Base-by-base conservation (phyloP, 1,140 invertebrate genomes). In the Tetragonula clypearis region DNA sequence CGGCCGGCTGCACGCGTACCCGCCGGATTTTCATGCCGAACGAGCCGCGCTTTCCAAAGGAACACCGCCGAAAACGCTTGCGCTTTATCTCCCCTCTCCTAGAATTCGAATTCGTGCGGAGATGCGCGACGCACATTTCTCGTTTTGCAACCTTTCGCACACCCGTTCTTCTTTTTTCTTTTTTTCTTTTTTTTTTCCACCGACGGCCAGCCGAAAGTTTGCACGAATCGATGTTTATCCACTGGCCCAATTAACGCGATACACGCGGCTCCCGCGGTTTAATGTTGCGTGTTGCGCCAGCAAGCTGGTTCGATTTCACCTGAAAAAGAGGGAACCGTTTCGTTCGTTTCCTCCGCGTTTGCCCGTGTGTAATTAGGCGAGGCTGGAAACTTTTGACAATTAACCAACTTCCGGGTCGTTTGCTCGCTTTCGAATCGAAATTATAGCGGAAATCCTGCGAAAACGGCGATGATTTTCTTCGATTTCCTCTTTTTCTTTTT, bases 221-320 rank as follows among this genome's bases (percentile, higher is more conserved):
- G 73, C 73, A 23, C 73, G 74, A 76, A 58, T 76, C 74, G 30
- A 35, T 76, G 55, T 79, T 79, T 79, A 79, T 79, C 53, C 77
- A 26, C 56, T 60, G 30, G 55, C 4, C 56, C 30, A 60, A 60
- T 76, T 76, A 76, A 76, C 56, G 26, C 55, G 74, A 76, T 41
- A 73, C 15, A 23, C 23, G 6, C 41, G 49, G 30, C 30, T 41
- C 74, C 41, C 41, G 41, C 41, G 30, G 35, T 76, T 76, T 60
- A 76, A 76, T 60, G 55, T 60, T 60, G 74, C 74, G 55, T 21
- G 26, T 12, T 30, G n/a, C 49, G 15, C 23, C 41, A 41, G 74
- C 74, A 9, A 76, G 26, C 74, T 35, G 26, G 19, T 58, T 73
- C 49, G 49, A 73, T 73, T 53, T 26, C 49, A 1, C 0, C 41